Evolutionary conservation across 2,888 invertebrate genomes (phyloP).

Genomic region (Malthinus seriepunctatus): DNA sequence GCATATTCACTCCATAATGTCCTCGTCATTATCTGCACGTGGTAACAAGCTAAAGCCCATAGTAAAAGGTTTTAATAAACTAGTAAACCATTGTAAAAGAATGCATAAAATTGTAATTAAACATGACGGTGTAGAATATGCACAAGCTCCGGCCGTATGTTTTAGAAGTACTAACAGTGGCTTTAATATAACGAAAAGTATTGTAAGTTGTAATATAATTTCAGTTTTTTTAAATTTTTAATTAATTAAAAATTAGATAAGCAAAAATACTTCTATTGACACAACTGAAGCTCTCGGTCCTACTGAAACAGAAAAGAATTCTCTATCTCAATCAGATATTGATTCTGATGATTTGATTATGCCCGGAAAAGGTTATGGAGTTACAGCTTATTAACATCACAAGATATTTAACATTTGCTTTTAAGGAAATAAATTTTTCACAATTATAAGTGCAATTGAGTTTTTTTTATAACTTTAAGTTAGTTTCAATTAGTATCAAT

Average conservation of each 20-base stretch:
- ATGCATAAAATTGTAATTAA: conserved; percentile 33
- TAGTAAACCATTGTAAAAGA: conserved; percentile 33
- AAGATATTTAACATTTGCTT: too few relatives aligned
- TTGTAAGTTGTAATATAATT: not conserved
- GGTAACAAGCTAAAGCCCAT: conserved; percentile 19
- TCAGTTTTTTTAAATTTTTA: not conserved
- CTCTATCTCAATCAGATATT: not conserved
- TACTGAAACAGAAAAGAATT: not conserved
- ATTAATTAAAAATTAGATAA: too few relatives aligned
- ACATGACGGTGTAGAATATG: conserved; percentile 3
- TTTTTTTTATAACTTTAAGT: not conserved
- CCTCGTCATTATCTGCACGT: conserved; percentile 33
- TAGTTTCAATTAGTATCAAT: not conserved
- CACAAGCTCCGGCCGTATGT: too few relatives aligned
- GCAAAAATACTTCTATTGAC: not conserved
- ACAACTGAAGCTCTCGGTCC: not conserved
- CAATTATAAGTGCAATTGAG: not conserved
- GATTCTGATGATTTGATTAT: conserved; percentile 1
- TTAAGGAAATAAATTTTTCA: too few relatives aligned
- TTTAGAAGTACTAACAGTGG: too few relatives aligned
- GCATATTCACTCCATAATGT: conserved; percentile 58
- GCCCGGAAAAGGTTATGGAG: not conserved
- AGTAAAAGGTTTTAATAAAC: conserved; percentile 30
- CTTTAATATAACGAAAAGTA: too few relatives aligned
- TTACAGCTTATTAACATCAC: not conserved